Base-by-base conservation (phyloP, 1,140 invertebrate genomes). In the Drosophila novamexicana region DNA sequence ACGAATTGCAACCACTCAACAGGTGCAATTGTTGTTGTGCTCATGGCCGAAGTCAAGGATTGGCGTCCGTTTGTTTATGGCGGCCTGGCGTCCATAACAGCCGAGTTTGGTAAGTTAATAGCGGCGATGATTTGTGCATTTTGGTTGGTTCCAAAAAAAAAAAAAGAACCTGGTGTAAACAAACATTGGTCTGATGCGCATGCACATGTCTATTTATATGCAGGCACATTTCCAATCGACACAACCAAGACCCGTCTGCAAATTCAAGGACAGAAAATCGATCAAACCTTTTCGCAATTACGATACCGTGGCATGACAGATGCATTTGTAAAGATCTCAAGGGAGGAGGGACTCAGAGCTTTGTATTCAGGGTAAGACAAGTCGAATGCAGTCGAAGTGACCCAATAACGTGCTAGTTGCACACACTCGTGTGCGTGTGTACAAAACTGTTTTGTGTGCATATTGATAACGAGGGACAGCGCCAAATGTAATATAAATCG, bases 201-300 rank as follows among this genome's bases (percentile, higher is more conserved):
- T 42, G 22, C 37, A 52, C 34, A 37, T 44, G 42, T 61, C 44
- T 75, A 44, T 68, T 77, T 58, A 49, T 45, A 93, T 93, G 52
- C 90, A 98, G 98, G 97, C 69, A 99, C 98, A n/a, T 99, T 99
- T 94, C 98, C 98, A 14, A 96, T 99, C 77, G 98, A 99, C 92
- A 97, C 98, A 14, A 98, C 98, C 39, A 99, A 99, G 93, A 99
- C 98, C 37, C 94, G 98, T 79, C 94, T 99, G 42, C 98, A 99
- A 94, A 95, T 99, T 82, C 98, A 99, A 93, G 97, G 97, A 10
- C 97, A 98, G 93, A 96, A 95, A 91, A 94, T 95, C 79, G 97
- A 98, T 93, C 94, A 95, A 71, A 95, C 94, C 65, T 95, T 96
- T 94, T 94, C 95, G 42, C 93, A 95, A 90, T 93, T 97, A 12